Conservation (phyloP, 2,797 vertebrate genomes). For the Threskiornis aethiopicus region DNA sequence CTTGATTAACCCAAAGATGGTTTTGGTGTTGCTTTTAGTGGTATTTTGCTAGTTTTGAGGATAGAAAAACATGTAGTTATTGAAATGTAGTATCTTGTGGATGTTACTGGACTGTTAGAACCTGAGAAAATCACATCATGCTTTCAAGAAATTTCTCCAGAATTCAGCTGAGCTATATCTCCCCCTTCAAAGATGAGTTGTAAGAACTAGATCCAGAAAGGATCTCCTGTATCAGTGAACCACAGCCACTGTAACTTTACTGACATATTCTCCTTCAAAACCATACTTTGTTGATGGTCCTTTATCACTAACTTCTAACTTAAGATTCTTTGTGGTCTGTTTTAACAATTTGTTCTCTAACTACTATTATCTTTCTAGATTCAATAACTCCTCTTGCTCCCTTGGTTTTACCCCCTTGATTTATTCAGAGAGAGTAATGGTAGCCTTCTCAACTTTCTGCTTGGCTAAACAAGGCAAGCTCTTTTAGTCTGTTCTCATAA, state of each 20-base stretch:
- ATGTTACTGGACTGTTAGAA: not conserved
- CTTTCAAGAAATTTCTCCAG: not conserved
- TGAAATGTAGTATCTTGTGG: not conserved
- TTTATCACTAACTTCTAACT: not conserved
- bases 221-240: not conserved
- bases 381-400: not conserved
- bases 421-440: not conserved
- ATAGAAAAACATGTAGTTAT: not conserved
- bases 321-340: not conserved
- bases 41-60: not conserved
- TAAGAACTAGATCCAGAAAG: not conserved
- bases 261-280: not conserved
- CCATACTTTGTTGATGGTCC: not conserved
- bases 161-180: not conserved
- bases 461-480: not conserved
- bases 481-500: not conserved
- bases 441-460: not conserved
- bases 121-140: not conserved
- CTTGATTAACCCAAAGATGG: not conserved
- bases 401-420: not conserved
- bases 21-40: not conserved
- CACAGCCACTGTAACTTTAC: not conserved
- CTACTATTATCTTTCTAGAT: not conserved
- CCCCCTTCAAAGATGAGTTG: not conserved
- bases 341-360: not conserved